Percentiles rank a stretch among this genome's conserved stretches.
Conservation (phyloP, 1,140 invertebrate genomes). For the Cheumatopsyche charites region DNA sequence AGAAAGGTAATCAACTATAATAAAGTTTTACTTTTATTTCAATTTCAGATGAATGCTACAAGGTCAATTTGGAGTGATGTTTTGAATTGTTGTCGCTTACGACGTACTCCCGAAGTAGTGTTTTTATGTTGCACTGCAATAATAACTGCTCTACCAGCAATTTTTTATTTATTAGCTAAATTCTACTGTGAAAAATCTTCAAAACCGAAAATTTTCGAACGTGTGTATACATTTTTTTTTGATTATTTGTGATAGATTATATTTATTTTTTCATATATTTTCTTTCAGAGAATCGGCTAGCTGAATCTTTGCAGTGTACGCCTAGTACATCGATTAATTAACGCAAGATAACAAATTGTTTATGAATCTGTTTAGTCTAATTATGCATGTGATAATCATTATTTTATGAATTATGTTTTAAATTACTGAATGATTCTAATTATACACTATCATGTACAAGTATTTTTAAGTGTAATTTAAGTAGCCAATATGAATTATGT, state of each 20-base stretch:
- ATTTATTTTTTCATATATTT: conserved; percentile 27
- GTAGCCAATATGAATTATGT: too few species aligned
- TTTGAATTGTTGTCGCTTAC: conserved; percentile 61
- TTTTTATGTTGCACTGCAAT: conserved; percentile 60
- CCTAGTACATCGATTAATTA: background rate
- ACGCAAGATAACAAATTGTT: too few species aligned
- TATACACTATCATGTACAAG: too few species aligned
- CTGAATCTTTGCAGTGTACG: conserved; percentile 38
- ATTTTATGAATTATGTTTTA: too few species aligned
- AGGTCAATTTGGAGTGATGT: conserved; percentile 62
- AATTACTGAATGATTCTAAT: too few species aligned
- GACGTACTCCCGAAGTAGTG: conserved; percentile 60
- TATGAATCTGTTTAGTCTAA: too few species aligned
- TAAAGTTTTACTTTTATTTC: conserved; percentile 29
- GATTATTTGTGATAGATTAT: conserved; percentile 30
- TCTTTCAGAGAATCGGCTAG: conserved; percentile 52
- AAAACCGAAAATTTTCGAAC: conserved; percentile 41
- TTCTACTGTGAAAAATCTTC: conserved; percentile 51
- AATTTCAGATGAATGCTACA: conserved; percentile 65
- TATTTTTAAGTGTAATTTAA: too few species aligned
- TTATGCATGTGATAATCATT: too few species aligned
- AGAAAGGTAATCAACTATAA: too few species aligned
- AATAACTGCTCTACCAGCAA: conserved; percentile 59
- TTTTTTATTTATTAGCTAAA: conserved; percentile 61
- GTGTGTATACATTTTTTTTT: conserved; percentile 50